These are phyloP conservation scores for Nothoprocta perdicaria DNA, from an alignment of 2,113 vertebrate species.

Conservation along the genomic window DNA sequence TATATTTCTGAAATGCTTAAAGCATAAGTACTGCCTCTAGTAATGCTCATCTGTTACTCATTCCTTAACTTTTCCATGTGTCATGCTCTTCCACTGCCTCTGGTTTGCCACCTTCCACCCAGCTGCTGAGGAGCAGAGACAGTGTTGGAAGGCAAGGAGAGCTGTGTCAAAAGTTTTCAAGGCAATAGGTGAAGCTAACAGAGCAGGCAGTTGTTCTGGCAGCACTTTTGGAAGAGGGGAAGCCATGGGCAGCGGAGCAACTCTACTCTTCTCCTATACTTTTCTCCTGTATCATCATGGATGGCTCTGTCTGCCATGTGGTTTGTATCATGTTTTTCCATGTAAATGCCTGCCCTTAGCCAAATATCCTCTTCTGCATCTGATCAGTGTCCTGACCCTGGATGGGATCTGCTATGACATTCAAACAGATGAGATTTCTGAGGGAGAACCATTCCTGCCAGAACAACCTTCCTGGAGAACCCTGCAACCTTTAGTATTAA, in stretches of 20 bases:
- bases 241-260: slow-evolving; percentile 49
- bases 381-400: neutral
- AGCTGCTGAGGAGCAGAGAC: slow-evolving; percentile 3
- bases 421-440: neutral
- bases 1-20: neutral
- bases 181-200: neutral
- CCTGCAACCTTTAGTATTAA: neutral
- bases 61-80: neutral
- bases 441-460: neutral
- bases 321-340: slow-evolving; percentile 15
- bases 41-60: slow-evolving; percentile 24
- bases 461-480: neutral
- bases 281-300: neutral
- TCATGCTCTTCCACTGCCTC: slow-evolving; percentile 38
- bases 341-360: neutral
- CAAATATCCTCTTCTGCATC: neutral
- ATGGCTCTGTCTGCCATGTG: neutral
- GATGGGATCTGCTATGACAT: neutral
- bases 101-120: slow-evolving; percentile 58
- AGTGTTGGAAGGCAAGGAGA: neutral
- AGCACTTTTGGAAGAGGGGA: neutral
- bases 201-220: neutral
- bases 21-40: slow-evolving; percentile 40
- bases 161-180: neutral
- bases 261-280: neutral